A percentile compares a stretch with the other conserved stretches of the same genome.
These are phyloP conservation scores for Dugesia japonica DNA, from an alignment of 2,888 invertebrate species.

Conservation along the genomic window DNA sequence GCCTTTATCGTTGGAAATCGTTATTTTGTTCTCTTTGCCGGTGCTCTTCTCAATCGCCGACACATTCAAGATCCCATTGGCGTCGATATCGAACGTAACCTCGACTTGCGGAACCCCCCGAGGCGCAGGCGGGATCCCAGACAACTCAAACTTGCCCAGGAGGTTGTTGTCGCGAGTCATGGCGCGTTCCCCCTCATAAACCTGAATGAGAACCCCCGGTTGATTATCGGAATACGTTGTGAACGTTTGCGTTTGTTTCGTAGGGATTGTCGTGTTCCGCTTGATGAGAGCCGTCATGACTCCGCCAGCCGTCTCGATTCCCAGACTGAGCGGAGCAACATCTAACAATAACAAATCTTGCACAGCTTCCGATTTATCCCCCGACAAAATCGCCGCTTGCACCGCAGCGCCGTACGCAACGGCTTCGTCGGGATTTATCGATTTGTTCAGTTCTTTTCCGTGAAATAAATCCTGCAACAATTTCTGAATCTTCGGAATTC, in stretches of 20 bases:
- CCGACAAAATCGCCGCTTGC: constrained; percentile 63
- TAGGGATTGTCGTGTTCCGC: constrained; percentile 87
- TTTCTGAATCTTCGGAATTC: constrained; percentile 44
- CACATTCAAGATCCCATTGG: constrained; percentile 73
- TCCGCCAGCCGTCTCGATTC: constrained; percentile 76
- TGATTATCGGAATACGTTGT: constrained; percentile 95
- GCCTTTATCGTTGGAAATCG: constrained; percentile 62
- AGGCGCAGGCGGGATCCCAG: constrained; percentile 46
- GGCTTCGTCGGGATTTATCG: constrained; percentile 49
- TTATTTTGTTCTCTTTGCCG: constrained; percentile 51
- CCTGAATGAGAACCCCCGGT: constrained; percentile 38
- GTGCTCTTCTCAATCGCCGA: constrained; percentile 69
- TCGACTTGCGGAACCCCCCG: constrained; percentile 66
- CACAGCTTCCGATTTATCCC: constrained; percentile 44
- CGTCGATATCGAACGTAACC: constrained; percentile 53
- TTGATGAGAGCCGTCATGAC: constrained; percentile 91
- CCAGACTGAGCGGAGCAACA: constrained; percentile 56
- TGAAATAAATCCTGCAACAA: constrained; percentile 42
- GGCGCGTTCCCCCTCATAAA: constrained; percentile 53
- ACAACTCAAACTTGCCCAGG: constrained; percentile 35
- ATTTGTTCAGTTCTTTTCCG: constrained; percentile 48
- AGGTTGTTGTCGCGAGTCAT: constrained; percentile 74
- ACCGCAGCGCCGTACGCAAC: constrained; percentile 54
- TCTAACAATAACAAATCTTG: constrained; percentile 47
- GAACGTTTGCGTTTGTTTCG: constrained; percentile 85